phyloP scores from a whole-genome alignment of 2,888 invertebrate species.

The Habroteleia sp. region DNA sequence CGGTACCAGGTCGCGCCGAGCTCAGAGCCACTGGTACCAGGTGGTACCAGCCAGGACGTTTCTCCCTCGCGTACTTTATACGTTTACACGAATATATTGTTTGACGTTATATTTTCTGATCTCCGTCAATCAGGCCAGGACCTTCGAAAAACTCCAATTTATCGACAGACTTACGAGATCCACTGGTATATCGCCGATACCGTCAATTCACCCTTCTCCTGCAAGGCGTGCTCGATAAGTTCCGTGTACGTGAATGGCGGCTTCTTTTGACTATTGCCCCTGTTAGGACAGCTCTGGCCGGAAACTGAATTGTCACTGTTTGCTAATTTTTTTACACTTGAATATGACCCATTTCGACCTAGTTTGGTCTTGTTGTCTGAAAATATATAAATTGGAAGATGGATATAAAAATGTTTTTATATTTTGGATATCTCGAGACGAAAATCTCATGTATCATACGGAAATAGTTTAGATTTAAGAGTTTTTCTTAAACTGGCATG shows the following conservation, averaged over 20 bases:
- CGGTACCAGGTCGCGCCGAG: conserved; percentile 76
- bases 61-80: conserved; percentile 49
- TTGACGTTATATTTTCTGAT: conserved; percentile 14
- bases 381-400: no score
- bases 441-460: no score
- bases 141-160: conserved; percentile 1
- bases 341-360: conserved; percentile 7
- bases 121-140: not conserved
- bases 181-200: conserved; percentile 95
- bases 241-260: conserved; percentile 96
- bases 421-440: no score
- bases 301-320: conserved; percentile 12
- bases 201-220: conserved; percentile 92
- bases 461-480: no score
- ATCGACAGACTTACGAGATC: conserved; percentile 90
- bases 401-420: no score
- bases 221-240: conserved; percentile 92
- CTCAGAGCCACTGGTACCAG: conserved; percentile 75
- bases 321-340: conserved; percentile 26
- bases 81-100: conserved; percentile 31
- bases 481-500: no score
- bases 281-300: conserved; percentile 66
- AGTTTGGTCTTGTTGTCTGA: conserved; percentile 25
- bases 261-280: conserved; percentile 85
- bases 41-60: conserved; percentile 73